phyloP scores from a whole-genome alignment of 1,140 invertebrate species.

The Sycophila sp. region DNA sequence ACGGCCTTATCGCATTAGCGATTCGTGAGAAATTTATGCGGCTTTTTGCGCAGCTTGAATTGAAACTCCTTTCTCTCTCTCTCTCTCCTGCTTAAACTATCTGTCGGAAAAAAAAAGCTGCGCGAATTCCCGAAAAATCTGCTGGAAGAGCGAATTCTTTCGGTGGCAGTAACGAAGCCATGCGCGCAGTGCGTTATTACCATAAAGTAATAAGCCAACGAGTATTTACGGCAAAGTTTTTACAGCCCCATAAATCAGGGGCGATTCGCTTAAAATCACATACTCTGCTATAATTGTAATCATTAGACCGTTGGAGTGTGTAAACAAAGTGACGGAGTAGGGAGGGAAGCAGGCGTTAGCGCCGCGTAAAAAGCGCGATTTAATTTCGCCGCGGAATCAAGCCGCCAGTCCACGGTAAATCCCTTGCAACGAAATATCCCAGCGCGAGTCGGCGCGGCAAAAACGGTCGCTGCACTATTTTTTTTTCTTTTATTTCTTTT shows the following conservation, averaged over 20 bases:
- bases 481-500: no score
- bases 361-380: background rate
- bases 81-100: no score
- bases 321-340: no score
- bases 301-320: no score
- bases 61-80: no score
- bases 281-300: constrained; percentile 3
- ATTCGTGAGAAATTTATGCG: background rate
- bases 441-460: background rate
- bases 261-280: background rate
- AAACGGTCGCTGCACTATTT: background rate
- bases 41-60: no score
- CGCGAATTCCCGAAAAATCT: background rate
- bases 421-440: background rate
- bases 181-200: background rate
- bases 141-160: background rate
- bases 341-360: background rate
- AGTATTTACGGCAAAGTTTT: constrained; percentile 3
- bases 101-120: background rate
- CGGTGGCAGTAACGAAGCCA: background rate
- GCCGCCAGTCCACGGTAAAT: background rate
- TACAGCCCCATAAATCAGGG: background rate
- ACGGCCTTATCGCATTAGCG: background rate
- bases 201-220: background rate
- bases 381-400: constrained; percentile 4